phyloP scores from a whole-genome alignment of 2,113 vertebrate genomes.

The Pholis gunnellus region DNA sequence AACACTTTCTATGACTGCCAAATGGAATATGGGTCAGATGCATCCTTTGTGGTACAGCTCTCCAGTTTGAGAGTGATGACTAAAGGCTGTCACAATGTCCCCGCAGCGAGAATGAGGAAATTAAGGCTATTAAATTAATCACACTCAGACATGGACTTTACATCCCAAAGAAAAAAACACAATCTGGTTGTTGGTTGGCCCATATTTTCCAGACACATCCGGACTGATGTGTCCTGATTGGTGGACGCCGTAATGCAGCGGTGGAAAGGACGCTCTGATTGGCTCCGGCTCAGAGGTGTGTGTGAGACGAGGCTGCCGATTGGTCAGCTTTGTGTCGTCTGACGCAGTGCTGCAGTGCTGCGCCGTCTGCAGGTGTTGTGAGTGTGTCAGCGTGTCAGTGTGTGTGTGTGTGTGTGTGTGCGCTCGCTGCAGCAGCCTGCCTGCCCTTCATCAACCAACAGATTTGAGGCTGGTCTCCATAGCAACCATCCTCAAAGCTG shows the following conservation, averaged over 20 bases:
- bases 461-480: conserved; percentile 76
- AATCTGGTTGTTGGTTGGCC: conserved; percentile 46
- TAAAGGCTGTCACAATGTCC: conserved; percentile 22
- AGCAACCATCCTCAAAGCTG: conserved; percentile 75
- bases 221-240: conserved; percentile 56
- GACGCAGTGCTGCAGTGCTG: conserved; percentile 73
- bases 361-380: conserved; percentile 54
- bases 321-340: conserved; percentile 54
- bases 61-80: conserved; percentile 8
- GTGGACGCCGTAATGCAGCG: conserved; percentile 32
- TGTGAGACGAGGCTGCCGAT: conserved; percentile 40
- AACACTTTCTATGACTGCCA: background rate
- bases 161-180: background rate
- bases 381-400: conserved; percentile 58
- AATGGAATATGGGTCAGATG: conserved; percentile 44
- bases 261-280: conserved; percentile 21
- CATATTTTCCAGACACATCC: conserved; percentile 26
- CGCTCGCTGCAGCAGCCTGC: conserved; percentile 44
- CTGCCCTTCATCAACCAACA: conserved; percentile 63
- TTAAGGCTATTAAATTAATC: background rate
- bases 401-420: conserved; percentile 39
- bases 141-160: background rate
- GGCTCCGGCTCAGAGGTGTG: conserved; percentile 65
- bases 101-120: background rate
- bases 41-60: background rate